Evolutionary conservation across 1,140 invertebrate genomes (phyloP).

Genomic region (Listronotus oregonensis): DNA sequence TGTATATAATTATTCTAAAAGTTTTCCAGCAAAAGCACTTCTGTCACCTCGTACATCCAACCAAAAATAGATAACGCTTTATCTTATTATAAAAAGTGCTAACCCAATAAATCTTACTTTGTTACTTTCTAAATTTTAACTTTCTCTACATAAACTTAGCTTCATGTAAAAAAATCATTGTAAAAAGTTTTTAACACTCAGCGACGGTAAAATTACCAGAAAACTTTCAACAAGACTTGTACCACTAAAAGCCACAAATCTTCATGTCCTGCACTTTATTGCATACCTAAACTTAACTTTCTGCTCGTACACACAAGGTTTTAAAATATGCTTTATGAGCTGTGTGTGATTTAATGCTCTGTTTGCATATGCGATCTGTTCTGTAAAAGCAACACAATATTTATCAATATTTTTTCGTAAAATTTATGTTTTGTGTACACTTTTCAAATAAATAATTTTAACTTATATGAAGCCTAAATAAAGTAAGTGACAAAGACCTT

Average conservation of each 20-base stretch:
- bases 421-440: constrained; percentile 21
- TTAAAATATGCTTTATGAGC: constrained; percentile 36
- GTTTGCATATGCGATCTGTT: constrained; percentile 26
- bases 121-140: too few species aligned
- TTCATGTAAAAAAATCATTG: too few species aligned
- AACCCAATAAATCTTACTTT: too few species aligned
- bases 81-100: too few species aligned
- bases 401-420: constrained; percentile 3
- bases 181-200: too few species aligned
- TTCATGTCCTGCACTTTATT: constrained; percentile 28
- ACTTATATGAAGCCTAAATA: too few species aligned
- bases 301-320: constrained; percentile 24
- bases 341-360: constrained; percentile 34
- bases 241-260: constrained; percentile 28
- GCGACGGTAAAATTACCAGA: background rate
- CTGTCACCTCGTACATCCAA: too few species aligned
- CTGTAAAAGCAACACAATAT: constrained; percentile 16
- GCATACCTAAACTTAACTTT: constrained; percentile 29
- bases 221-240: constrained; percentile 23
- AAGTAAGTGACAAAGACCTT: too few species aligned
- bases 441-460: constrained; percentile 2
- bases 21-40: too few species aligned
- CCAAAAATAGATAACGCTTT: too few species aligned
- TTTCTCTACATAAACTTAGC: too few species aligned
- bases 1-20: too few species aligned